These are phyloP conservation scores for Columbina picui DNA, from an alignment of 2,113 vertebrate species.

Conservation along the genomic window DNA sequence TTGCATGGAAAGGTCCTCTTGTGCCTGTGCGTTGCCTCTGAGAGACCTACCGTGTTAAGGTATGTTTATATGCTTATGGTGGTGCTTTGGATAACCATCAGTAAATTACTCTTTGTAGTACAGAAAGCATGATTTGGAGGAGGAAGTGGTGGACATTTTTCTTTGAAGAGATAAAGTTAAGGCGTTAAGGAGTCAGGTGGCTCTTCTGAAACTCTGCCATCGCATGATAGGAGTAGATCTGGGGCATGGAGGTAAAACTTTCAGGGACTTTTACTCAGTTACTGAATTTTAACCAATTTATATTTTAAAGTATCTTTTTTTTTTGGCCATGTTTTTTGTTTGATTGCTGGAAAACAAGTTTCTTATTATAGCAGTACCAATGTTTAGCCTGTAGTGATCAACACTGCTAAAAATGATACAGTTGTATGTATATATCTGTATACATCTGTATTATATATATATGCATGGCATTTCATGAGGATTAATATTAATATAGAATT, in stretches of 20 bases:
- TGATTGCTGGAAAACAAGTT: background rate
- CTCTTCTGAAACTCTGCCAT: background rate
- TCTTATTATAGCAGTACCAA: background rate
- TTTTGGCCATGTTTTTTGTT: background rate
- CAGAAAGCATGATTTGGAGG: background rate
- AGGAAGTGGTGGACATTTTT: background rate
- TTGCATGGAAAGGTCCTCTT: background rate
- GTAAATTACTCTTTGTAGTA: accelerated
- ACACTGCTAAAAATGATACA: background rate
- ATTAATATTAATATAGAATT: background rate
- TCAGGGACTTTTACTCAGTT: background rate
- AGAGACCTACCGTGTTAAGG: accelerated
- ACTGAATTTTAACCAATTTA: background rate
- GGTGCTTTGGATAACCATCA: background rate
- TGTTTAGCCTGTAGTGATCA: background rate
- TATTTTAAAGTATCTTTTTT: background rate
- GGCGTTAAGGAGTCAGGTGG: background rate
- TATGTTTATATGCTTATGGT: background rate
- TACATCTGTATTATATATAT: background rate
- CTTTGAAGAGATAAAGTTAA: background rate
- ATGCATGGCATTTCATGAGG: background rate
- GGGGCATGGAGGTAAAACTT: background rate
- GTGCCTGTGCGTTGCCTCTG: background rate
- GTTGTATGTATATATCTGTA: background rate
- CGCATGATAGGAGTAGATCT: accelerated